Evolutionary conservation across 2,113 vertebrate species (phyloP).

Genomic region (Eolophus roseicapilla): DNA sequence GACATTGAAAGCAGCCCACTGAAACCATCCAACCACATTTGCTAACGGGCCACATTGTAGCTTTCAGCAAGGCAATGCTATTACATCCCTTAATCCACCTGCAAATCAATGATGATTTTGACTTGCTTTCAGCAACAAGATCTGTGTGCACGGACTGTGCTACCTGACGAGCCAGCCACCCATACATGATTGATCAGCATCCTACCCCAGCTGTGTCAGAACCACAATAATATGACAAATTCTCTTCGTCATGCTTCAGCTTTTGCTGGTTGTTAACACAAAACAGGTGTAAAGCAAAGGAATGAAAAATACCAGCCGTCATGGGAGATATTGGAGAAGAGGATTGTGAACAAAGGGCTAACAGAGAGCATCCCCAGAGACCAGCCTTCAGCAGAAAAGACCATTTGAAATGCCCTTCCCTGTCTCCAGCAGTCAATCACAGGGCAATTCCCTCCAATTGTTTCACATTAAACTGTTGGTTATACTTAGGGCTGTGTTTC

Average conservation of each 20-base stretch:
- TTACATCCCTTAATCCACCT: not conserved
- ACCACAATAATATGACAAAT: slow-evolving; percentile 17
- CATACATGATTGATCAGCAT: not conserved
- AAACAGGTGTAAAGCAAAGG: slow-evolving; percentile 34
- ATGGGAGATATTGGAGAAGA: not conserved
- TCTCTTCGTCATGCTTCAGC: not conserved
- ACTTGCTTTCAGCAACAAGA: not conserved
- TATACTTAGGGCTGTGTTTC: not conserved
- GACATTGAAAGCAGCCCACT: not conserved
- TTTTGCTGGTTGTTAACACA: not conserved
- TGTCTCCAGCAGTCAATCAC: not conserved
- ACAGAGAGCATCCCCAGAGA: not conserved
- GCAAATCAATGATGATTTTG: not conserved
- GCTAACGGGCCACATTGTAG: not conserved
- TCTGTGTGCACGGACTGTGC: not conserved
- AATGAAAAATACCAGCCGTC: not conserved
- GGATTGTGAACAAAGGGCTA: not conserved
- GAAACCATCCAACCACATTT: not conserved
- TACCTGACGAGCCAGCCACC: not conserved
- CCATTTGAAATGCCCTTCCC: not conserved
- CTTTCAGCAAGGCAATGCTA: not conserved
- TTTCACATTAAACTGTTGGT: not conserved
- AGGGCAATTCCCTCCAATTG: not conserved
- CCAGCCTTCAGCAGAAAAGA: not conserved
- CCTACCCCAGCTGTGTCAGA: not conserved